A percentile compares a stretch with the other conserved stretches of the same genome.
Evolutionary conservation across 2,888 invertebrate genomes (phyloP).

Genomic region (Neria commutata): DNA sequence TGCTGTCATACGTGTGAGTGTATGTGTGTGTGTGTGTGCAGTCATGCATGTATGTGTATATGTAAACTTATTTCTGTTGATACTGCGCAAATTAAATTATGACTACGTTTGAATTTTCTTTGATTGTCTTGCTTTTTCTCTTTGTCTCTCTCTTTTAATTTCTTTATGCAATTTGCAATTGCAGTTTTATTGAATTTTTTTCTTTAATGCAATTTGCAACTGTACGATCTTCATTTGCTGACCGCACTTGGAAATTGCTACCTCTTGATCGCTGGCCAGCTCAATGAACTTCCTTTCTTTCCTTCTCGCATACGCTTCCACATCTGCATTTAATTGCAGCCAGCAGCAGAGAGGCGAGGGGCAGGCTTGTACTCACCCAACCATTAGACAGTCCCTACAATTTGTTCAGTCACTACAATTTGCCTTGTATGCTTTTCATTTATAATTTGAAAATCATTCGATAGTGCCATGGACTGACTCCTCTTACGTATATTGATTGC

Average conservation of each 20-base stretch:
- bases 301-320: slow-evolving; percentile 18
- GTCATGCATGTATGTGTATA: neutral
- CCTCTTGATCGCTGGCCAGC: neutral
- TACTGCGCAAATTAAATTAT: slow-evolving; percentile 1
- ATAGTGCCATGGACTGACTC: too few relatives aligned
- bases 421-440: too few relatives aligned
- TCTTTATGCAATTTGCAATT: neutral
- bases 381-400: too few relatives aligned
- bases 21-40: slow-evolving; percentile 19
- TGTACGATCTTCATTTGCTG: slow-evolving; percentile 21
- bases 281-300: slow-evolving; percentile 11
- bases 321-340: slow-evolving; percentile 14
- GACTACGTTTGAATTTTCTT: too few relatives aligned
- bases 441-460: too few relatives aligned
- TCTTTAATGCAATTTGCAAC: neutral
- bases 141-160: neutral
- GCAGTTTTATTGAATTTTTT: slow-evolving; percentile 11
- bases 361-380: too few relatives aligned
- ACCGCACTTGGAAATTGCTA: slow-evolving; percentile 20
- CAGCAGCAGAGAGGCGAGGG: too few relatives aligned
- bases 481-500: too few relatives aligned
- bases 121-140: neutral
- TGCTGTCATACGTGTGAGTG: slow-evolving; percentile 2
- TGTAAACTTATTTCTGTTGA: slow-evolving; percentile 9
- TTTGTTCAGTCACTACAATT: too few relatives aligned